A percentile compares a stretch with the other conserved stretches of the same genome.
Conservation (phyloP, 2,888 invertebrate genomes). For the Cerastis rubricosa region DNA sequence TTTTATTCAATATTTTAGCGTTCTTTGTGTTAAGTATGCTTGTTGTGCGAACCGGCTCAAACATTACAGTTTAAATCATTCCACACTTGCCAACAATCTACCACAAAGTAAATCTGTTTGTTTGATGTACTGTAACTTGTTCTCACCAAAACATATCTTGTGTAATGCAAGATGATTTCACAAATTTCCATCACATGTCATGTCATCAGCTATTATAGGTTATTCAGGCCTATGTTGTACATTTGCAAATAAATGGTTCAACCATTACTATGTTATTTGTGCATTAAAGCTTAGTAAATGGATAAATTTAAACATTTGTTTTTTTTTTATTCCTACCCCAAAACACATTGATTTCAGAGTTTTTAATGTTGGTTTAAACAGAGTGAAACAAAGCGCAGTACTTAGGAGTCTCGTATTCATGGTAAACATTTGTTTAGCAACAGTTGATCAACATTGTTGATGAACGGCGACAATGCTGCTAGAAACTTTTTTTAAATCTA, state of each 20-base stretch:
- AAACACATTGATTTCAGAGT: not conserved
- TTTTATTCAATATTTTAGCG: not conserved
- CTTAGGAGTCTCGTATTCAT: no score
- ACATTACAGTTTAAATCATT: constrained; percentile 7
- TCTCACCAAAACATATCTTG: not conserved
- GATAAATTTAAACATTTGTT: constrained; percentile 71
- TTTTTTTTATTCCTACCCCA: constrained; percentile 13
- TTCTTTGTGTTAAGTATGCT: constrained; percentile 2
- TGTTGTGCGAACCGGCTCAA: constrained; percentile 5
- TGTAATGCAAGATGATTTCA: constrained; percentile 23
- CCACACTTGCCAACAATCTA: constrained; percentile 18
- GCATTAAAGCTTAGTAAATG: constrained; percentile 89
- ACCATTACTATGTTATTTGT: constrained; percentile 84
- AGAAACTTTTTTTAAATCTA: no score
- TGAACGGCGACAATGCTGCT: no score
- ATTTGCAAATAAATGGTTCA: constrained; percentile 82
- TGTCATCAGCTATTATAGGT: constrained; percentile 60
- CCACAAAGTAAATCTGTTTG: not conserved
- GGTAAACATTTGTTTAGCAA: no score
- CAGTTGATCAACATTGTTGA: no score
- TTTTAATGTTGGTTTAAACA: not conserved
- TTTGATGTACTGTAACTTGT: constrained; percentile 1
- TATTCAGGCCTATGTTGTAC: constrained; percentile 80
- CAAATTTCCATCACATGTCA: constrained; percentile 47
- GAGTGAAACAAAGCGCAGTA: no score